A percentile compares a stretch with the other conserved stretches of the same genome.
Evolutionary conservation across 2,888 invertebrate genomes (phyloP).

Genomic region (Tenthredo distinguenda): DNA sequence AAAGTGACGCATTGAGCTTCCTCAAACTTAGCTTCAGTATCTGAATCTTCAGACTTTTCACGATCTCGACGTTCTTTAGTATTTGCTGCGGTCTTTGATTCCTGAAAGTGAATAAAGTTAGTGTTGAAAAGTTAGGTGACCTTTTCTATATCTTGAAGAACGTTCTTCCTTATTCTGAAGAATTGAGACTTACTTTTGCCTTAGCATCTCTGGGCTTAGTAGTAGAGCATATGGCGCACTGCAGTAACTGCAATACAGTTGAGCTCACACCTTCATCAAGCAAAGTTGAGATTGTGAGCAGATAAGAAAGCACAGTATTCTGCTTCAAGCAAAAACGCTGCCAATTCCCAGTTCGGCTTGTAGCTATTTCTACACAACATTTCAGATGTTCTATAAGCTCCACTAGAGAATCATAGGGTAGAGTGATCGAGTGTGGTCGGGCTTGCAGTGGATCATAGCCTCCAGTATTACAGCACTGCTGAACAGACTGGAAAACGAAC

Average conservation of each 20-base stretch:
- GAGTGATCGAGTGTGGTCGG: slow-evolving; percentile 79
- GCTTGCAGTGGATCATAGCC: slow-evolving; percentile 79
- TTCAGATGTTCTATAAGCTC: slow-evolving; percentile 97
- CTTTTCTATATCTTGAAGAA: not conserved
- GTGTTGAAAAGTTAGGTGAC: not conserved
- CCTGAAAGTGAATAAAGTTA: not conserved
- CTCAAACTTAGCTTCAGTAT: slow-evolving; percentile 84
- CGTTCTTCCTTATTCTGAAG: not conserved
- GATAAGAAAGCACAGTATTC: slow-evolving; percentile 89
- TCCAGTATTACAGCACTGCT: slow-evolving; percentile 80
- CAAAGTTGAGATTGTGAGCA: slow-evolving; percentile 88
- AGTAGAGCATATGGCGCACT: slow-evolving; percentile 90
- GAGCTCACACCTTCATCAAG: slow-evolving; percentile 96
- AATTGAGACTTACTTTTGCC: slow-evolving; percentile 63
- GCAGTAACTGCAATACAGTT: slow-evolving; percentile 92
- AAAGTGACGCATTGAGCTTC: slow-evolving; percentile 84
- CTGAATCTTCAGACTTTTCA: slow-evolving; percentile 85
- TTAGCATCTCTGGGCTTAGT: slow-evolving; percentile 71
- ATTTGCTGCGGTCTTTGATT: slow-evolving; percentile 64
- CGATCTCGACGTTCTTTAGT: slow-evolving; percentile 81
- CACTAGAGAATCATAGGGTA: slow-evolving; percentile 95
- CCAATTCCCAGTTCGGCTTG: slow-evolving; percentile 96
- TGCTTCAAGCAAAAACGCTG: slow-evolving; percentile 91
- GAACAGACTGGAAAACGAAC: slow-evolving; percentile 76
- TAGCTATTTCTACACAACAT: slow-evolving; percentile 95